A percentile compares a stretch with the other conserved stretches of the same genome.
Evolutionary conservation across 2,888 invertebrate genomes (phyloP).

Genomic region (Zelleria hepariella): DNA sequence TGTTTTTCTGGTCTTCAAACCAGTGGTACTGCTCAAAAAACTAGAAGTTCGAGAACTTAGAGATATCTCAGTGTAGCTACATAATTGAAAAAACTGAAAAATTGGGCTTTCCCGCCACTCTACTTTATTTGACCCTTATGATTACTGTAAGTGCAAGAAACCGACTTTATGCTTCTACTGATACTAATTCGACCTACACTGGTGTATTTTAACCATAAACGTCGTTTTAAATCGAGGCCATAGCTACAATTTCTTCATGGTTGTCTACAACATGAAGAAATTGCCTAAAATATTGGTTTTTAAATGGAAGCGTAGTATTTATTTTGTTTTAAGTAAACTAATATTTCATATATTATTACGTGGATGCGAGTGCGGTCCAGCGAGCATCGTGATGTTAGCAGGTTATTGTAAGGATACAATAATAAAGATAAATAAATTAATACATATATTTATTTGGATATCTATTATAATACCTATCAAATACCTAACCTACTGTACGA

Average conservation of each 20-base stretch:
- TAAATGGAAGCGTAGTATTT: slow-evolving; percentile 54
- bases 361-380: slow-evolving; percentile 46
- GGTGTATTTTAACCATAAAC: neutral
- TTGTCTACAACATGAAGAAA: slow-evolving; percentile 35
- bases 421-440: neutral
- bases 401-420: slow-evolving; percentile 50
- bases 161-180: neutral
- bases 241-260: slow-evolving; percentile 57
- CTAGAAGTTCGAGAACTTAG: too few relatives aligned
- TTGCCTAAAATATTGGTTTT: slow-evolving; percentile 17
- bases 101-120: too few relatives aligned
- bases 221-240: slow-evolving; percentile 65
- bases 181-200: neutral
- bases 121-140: too few relatives aligned
- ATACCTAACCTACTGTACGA: too few relatives aligned
- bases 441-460: neutral
- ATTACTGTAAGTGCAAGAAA: too few relatives aligned
- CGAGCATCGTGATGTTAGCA: slow-evolving; percentile 60
- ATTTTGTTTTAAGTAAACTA: slow-evolving; percentile 65
- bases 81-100: too few relatives aligned
- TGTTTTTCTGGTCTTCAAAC: too few relatives aligned
- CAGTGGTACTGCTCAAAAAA: too few relatives aligned
- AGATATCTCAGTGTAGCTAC: too few relatives aligned
- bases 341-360: slow-evolving; percentile 60
- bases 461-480: neutral